Percentiles rank a stretch among this genome's conserved stretches.
Conservation (phyloP, 2,113 vertebrate genomes). For the Pardalotus punctatus region DNA sequence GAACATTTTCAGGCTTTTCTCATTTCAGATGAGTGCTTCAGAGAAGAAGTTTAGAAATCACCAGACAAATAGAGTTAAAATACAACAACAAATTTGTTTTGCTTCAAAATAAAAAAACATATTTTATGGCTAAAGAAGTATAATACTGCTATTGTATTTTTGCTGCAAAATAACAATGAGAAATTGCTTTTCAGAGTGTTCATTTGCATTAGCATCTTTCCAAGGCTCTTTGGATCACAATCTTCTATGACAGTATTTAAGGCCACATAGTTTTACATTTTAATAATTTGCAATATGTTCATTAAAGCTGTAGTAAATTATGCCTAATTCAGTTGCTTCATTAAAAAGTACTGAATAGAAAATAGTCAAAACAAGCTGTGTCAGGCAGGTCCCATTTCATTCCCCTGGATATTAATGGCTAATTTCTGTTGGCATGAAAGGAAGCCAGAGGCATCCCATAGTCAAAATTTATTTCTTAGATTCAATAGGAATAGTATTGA, state of each 20-base stretch:
- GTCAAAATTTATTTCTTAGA: background rate
- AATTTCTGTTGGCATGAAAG: background rate
- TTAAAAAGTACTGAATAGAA: conserved; percentile 73
- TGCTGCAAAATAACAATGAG: conserved; percentile 16
- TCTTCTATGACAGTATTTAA: conserved; percentile 61
- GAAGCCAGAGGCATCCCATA: background rate
- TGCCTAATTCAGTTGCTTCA: conserved; percentile 71
- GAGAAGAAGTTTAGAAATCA: background rate
- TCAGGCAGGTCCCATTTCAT: background rate
- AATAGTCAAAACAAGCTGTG: conserved; percentile 66
- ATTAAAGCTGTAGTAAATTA: conserved; percentile 63
- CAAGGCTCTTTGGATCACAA: conserved; percentile 38
- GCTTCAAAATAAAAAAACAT: background rate
- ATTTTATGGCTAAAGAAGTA: background rate
- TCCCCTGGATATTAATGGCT: background rate
- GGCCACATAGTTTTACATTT: conserved; percentile 59
- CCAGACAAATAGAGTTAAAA: background rate
- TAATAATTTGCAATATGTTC: conserved; percentile 67
- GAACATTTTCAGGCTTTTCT: background rate
- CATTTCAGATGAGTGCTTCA: background rate
- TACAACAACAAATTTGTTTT: background rate
- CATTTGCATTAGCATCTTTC: conserved; percentile 50
- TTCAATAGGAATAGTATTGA: background rate
- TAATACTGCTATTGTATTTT: background rate
- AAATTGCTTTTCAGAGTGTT: conserved; percentile 42